These are phyloP conservation scores for Nomada goodeniana DNA, from an alignment of 2,888 invertebrate genomes.

Conservation along the genomic window DNA sequence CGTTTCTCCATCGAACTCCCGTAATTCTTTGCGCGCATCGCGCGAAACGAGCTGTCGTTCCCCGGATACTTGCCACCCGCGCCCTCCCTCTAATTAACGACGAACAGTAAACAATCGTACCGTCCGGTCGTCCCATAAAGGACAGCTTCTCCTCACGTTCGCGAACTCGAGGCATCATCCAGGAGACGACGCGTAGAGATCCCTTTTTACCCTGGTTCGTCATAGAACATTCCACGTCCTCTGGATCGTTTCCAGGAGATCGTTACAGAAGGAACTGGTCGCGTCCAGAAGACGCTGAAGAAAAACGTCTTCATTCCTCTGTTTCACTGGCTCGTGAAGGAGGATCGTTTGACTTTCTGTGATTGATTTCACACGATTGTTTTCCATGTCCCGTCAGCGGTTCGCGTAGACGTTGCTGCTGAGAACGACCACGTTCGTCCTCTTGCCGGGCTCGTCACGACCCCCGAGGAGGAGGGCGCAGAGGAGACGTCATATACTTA, in stretches of 20 bases:
- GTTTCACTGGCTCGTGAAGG: neutral
- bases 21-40: neutral
- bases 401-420: slow-evolving; percentile 80
- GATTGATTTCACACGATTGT: neutral
- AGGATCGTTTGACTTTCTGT: neutral
- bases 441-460: slow-evolving; percentile 79
- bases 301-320: neutral
- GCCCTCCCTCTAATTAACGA: slow-evolving; percentile 1
- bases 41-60: neutral
- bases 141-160: neutral
- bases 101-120: neutral
- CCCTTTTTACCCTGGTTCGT: neutral
- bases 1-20: slow-evolving; percentile 33
- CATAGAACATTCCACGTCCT: slow-evolving; percentile 8
- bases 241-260: neutral
- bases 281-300: neutral
- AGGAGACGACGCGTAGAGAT: neutral
- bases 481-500: slow-evolving; percentile 88
- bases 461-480: slow-evolving; percentile 82
- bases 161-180: neutral
- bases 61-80: slow-evolving; percentile 2
- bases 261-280: slow-evolving; percentile 8
- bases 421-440: slow-evolving; percentile 79
- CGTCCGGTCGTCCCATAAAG: neutral
- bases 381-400: slow-evolving; percentile 68